Evolutionary conservation across 2,113 vertebrate genomes (phyloP), one percentile per base, ranked within the genome.

Genomic region (Lethenteron camtschaticum): DNA sequence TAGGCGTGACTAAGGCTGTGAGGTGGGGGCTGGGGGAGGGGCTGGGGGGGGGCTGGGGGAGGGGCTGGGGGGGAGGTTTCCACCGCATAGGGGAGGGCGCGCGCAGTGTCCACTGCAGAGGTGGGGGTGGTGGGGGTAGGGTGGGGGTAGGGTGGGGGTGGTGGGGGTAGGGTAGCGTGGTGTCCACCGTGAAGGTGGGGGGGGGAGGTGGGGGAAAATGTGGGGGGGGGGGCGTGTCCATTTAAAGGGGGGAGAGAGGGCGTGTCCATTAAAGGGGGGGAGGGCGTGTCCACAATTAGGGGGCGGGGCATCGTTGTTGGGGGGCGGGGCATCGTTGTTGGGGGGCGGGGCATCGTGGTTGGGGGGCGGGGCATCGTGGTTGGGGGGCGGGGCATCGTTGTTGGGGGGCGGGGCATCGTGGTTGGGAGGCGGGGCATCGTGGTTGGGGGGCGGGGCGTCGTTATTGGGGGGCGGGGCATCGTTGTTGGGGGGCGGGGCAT

Each of bases 321-420:
- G 63, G 63, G 63, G 63, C n/a, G 63, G n/a, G 63, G 63, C 9
- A 9, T n/a, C 63, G 63, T 66, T n/a, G 63, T n/a, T 66, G n/a
- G 63, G 63, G 63, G 63, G 63, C n/a, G 63, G n/a, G 63, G 63
- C 9, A 9, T n/a, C 63, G 63, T 18, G 16, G 16, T 18, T 18
- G 16, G 16, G 16, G 16, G 16, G 16, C 16, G 16, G 16, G 16
- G 16, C n/a, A 2, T 9, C 2, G n/a, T 66, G 9, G 63, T n/a
- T 66, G n/a, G 63, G 63, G 63, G 63, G 63, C n/a, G 63, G n/a
- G 63, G 63, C 9, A 9, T n/a, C 63, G 63, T 66, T 9, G 63
- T n/a, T 66, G n/a, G 63, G 63, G 63, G 63, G 63, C n/a, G 63
- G n/a, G 63, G 63, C 9, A 9, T n/a, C 63, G 63, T 18, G n/a